phyloP scores from a whole-genome alignment of 2,888 invertebrate genomes.

The Aproaerema taeniolella region DNA sequence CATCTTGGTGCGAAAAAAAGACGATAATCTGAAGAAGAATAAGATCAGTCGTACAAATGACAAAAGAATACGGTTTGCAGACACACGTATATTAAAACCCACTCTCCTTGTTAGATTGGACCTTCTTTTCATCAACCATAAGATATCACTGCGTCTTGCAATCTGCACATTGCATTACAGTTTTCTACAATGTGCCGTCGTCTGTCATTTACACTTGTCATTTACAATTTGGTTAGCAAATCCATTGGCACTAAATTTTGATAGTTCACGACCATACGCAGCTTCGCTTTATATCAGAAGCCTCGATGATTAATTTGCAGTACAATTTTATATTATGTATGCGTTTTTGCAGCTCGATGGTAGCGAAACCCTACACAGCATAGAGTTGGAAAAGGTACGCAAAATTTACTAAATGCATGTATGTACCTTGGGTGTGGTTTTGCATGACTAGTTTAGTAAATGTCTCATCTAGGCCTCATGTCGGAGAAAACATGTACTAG shows the following conservation, averaged over 20 bases:
- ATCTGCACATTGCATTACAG: too few relatives aligned
- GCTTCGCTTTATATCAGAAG: slow-evolving; percentile 40
- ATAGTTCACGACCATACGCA: background rate
- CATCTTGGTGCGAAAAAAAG: too few relatives aligned
- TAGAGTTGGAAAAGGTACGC: slow-evolving; percentile 79
- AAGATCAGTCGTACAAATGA: too few relatives aligned
- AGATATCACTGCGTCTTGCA: too few relatives aligned
- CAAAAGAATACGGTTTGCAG: too few relatives aligned
- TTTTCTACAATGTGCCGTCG: too few relatives aligned
- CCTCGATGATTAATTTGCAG: slow-evolving; percentile 41
- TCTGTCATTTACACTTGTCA: too few relatives aligned
- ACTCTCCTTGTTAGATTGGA: too few relatives aligned
- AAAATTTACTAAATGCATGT: slow-evolving; percentile 64
- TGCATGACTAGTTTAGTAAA: slow-evolving; percentile 32
- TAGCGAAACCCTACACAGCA: slow-evolving; percentile 72
- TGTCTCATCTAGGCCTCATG: background rate
- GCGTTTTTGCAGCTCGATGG: slow-evolving; percentile 77
- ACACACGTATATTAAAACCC: too few relatives aligned
- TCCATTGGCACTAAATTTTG: background rate
- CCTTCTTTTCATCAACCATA: too few relatives aligned
- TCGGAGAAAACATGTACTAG: slow-evolving; percentile 30
- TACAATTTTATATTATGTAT: slow-evolving; percentile 60
- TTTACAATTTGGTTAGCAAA: too few relatives aligned
- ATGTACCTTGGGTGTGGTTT: slow-evolving; percentile 34
- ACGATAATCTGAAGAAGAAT: too few relatives aligned